Conservation (phyloP, 1,140 invertebrate species). For the Triops cancriformis region DNA sequence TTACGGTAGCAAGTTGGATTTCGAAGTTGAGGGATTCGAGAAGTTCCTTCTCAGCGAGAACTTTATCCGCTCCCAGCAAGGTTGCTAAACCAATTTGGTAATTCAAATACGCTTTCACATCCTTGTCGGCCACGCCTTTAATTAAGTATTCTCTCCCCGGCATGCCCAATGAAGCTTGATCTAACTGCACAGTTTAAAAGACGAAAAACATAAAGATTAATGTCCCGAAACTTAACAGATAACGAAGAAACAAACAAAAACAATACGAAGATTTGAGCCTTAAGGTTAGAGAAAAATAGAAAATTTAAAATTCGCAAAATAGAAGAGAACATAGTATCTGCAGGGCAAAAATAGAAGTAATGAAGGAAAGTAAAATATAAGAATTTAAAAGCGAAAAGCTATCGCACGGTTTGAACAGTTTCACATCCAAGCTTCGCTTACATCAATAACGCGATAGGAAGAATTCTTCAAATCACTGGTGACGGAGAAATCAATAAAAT, state of each 20-base stretch:
- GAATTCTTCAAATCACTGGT: constrained; percentile 85
- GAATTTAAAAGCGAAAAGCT: not conserved
- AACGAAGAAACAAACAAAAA: constrained; percentile 18
- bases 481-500: constrained; percentile 86
- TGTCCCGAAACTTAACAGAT: no score
- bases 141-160: constrained; percentile 80
- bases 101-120: constrained; percentile 67
- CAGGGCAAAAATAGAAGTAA: not conserved
- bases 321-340: no score
- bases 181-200: constrained; percentile 53
- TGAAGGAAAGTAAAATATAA: constrained; percentile 20
- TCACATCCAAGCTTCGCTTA: constrained; percentile 50
- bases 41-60: constrained; percentile 61
- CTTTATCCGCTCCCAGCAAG: constrained; percentile 69
- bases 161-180: constrained; percentile 77
- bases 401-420: constrained; percentile 12
- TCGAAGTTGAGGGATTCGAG: constrained; percentile 81
- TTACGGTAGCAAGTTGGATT: constrained; percentile 84
- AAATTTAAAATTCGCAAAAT: not conserved
- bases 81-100: constrained; percentile 82
- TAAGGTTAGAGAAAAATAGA: not conserved
- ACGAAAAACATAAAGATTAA: no score
- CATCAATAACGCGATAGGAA: constrained; percentile 72
- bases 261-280: not conserved
- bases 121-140: constrained; percentile 67